These are phyloP conservation scores for Oenanthe oenanthe DNA, from an alignment of 2,113 vertebrate species.

Conservation along the genomic window DNA sequence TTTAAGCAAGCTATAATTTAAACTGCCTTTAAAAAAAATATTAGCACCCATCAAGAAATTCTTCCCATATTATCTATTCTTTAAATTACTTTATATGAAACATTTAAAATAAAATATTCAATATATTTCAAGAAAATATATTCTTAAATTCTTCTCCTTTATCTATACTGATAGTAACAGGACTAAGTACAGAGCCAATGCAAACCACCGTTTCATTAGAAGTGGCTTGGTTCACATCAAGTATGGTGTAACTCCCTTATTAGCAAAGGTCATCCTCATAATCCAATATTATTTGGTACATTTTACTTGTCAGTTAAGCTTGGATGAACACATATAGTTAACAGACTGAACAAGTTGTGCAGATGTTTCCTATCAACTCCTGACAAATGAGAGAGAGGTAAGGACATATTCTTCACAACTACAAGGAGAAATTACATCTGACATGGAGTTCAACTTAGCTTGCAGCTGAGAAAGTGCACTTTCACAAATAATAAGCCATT, in stretches of 20 bases:
- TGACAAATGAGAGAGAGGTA: constrained; percentile 67
- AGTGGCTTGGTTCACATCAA: not conserved
- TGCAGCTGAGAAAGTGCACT: not conserved
- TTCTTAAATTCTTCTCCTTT: not conserved
- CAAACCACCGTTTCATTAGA: constrained; percentile 12
- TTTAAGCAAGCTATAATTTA: not conserved
- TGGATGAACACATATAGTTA: constrained; percentile 59
- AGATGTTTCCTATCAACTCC: constrained; percentile 62
- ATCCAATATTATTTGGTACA: constrained; percentile 26
- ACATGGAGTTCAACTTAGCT: not conserved
- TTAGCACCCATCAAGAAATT: not conserved
- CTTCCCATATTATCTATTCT: not conserved
- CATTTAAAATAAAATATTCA: not conserved
- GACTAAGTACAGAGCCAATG: not conserved
- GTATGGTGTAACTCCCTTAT: not conserved
- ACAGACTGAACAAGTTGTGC: constrained; percentile 63
- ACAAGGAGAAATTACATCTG: constrained; percentile 47
- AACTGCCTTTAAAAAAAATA: not conserved
- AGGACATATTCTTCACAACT: constrained; percentile 11
- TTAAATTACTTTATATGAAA: not conserved
- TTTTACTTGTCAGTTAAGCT: constrained; percentile 55
- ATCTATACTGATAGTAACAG: not conserved
- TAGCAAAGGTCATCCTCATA: constrained; percentile 59
- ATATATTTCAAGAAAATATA: not conserved
- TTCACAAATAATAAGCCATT: not conserved